These are phyloP conservation scores for Drosophila macrospina DNA, from an alignment of 2,888 invertebrate species.

Conservation along the genomic window DNA sequence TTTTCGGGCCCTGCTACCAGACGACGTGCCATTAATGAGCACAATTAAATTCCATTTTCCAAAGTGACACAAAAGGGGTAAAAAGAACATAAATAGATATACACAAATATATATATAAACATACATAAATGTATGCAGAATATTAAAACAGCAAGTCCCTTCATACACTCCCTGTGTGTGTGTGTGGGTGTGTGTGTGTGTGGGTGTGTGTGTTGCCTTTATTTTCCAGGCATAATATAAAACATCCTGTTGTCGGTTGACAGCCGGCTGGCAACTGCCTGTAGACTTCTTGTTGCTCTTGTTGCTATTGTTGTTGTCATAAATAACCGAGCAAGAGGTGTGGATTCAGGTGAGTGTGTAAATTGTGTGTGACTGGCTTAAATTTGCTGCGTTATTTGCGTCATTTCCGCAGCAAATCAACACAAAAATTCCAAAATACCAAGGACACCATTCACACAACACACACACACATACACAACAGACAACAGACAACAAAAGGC, in stretches of 20 bases:
- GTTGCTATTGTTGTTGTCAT: constrained; percentile 53
- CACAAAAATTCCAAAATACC: constrained; percentile 53
- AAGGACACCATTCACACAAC: constrained; percentile 41
- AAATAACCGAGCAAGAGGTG: constrained; percentile 66
- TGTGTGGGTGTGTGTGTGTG: constrained; percentile 31
- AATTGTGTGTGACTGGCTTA: constrained; percentile 61
- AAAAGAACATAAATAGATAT: constrained; percentile 5
- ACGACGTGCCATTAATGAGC: constrained; percentile 69
- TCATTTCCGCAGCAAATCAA: constrained; percentile 79
- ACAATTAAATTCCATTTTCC: constrained; percentile 70
- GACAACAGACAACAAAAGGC: constrained; percentile 43
- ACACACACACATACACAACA: constrained; percentile 8
- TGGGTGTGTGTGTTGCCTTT: constrained; percentile 49
- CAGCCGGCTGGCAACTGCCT: constrained; percentile 36
- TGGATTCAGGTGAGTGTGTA: constrained; percentile 42
- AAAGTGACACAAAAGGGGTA: constrained; percentile 62
- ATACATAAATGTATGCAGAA: constrained; percentile 59
- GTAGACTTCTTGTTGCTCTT: constrained; percentile 19
- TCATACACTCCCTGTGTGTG: constrained; percentile 28
- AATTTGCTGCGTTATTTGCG: constrained; percentile 79
- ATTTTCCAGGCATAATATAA: constrained; percentile 71
- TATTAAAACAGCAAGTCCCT: constrained; percentile 56
- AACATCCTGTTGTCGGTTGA: constrained; percentile 74
- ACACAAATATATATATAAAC: background rate
- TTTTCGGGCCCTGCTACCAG: constrained; percentile 31